Evolutionary conservation across 1,140 invertebrate species (phyloP), one percentile per base, ranked within the genome.

Genomic region (Meteorus sp.): DNA sequence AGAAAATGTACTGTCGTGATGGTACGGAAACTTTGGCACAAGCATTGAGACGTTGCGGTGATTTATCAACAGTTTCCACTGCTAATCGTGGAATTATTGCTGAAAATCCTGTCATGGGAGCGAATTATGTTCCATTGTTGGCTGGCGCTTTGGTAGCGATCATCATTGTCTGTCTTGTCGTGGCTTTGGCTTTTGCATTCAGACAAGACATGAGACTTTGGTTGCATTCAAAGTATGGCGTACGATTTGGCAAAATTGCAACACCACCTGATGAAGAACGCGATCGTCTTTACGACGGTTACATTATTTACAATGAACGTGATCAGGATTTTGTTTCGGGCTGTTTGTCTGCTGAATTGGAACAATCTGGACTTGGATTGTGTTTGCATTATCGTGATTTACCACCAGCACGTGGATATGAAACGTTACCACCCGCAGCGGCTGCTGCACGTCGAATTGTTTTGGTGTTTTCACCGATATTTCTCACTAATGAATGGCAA

Each of bases 301-400:
- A 93, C 76, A 83, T 95, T 70, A 88, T 93, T 58, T 94, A 94
- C 80, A 91, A 90, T 77, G 87, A 89, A 64, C 88, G 91, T 74
- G 92, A 95, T 77, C 88, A 91, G 45, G 85, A 89, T 61, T 90
- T 93, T 65, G 87, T 93, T 3, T 83, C 87, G 11, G 83, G 91
- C 67, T 87, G 88, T 58, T 83, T 95, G 27, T 88, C 89, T 15
- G 84, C 89, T 0, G 89, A 91, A 66, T 76, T 96, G 54, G 92
- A 95, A 71, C 86, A 89, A 62, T 84, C 84, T 8, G 86, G 87
- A 0, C 85, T 90, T 51, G 84, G 86, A 1, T 81, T 90, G 37
- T 91, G 88, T 68, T 81, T 91, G 29, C 89, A 91, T 70, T 89
- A 88, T 74, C 82, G 89, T 39, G 89, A 91, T 67, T 70, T 90